Evolutionary conservation across 2,888 invertebrate species (phyloP), one percentile per base, ranked within the genome.

Genomic region (Drosophila mulleri): DNA sequence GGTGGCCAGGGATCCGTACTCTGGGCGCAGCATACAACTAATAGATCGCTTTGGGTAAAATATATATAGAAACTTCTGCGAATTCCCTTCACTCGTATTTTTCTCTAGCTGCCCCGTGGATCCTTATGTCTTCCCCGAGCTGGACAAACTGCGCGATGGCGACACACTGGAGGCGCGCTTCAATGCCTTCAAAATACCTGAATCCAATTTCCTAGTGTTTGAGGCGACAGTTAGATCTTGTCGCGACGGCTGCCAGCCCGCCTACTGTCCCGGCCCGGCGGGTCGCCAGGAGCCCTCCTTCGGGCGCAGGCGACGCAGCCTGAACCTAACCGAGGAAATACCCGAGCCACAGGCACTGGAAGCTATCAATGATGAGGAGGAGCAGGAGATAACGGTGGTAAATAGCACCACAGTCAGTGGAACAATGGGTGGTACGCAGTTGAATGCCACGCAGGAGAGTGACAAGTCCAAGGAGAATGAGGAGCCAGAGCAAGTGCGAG

Each of bases 111-210:
- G 98, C 88, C 98, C 98, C 0, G 97, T 98, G 0, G 98, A 98
- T 92, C 96, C 97, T 20, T 97, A 96, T 90, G 98, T 98, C 0
- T 98, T 98, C 94, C 98, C 98, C 0, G 97, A 98, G 90, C 92
- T 98, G 80, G 98, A 98, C 91, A 96, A 97, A 89, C 95, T 97
- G 0, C 95, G 98, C 29, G 97, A 95, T 84, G 96, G 97, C 0
- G 97, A 98, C 90, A 97, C 97, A 5, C 93, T 98, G 60, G 98
- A 98, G 94, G 98, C 98, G 0, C 94, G 97, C 86, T 98, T 98
- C 92, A 98, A 98, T 92, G 98, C 98, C 0, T 98, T 98, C 91
- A 98, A 98, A 93, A 98, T 98, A 78, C 98, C 98, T 0, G 98
- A 98, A 93, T 98, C 98, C 0, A 98, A 98, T 92, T 98, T 98